These are phyloP conservation scores for Chironomus riparius DNA, from an alignment of 2,888 invertebrate genomes.

Conservation along the genomic window DNA sequence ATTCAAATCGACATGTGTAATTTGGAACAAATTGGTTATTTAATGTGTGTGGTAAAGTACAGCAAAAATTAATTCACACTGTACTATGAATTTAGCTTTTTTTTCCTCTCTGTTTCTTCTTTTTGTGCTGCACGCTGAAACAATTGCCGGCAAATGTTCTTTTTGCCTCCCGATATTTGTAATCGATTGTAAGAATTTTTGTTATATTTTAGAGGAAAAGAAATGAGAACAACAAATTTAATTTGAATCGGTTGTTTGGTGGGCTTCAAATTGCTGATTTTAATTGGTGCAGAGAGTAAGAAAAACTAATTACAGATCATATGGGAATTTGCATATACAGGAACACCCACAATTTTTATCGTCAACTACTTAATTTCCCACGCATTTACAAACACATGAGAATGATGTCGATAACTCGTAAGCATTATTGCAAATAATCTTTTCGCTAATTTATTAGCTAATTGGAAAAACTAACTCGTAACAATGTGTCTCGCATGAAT, in stretches of 20 bases:
- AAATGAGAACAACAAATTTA: neutral
- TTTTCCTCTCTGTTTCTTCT: neutral
- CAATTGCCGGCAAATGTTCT: too few species aligned
- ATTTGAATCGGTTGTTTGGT: neutral
- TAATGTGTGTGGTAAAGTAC: neutral
- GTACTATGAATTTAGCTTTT: neutral
- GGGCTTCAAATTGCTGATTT: neutral
- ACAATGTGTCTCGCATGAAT: neutral
- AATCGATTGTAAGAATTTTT: too few species aligned
- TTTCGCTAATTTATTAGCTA: neutral
- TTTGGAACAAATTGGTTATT: constrained; percentile 24
- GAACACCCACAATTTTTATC: neutral
- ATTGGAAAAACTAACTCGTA: neutral
- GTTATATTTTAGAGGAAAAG: too few species aligned
- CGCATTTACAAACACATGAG: neutral
- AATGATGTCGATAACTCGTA: too few species aligned
- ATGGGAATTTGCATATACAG: neutral
- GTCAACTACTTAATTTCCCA: constrained; percentile 14
- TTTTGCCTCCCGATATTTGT: too few species aligned
- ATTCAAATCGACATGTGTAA: neutral
- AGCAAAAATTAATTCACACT: neutral
- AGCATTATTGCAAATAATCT: neutral
- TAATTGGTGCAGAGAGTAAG: neutral
- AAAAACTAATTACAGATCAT: neutral
- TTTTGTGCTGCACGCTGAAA: too few species aligned